A percentile compares a stretch with the other conserved stretches of the same genome.
Conservation (phyloP, 2,797 vertebrate species). For the Pangasius sanitwongsei region DNA sequence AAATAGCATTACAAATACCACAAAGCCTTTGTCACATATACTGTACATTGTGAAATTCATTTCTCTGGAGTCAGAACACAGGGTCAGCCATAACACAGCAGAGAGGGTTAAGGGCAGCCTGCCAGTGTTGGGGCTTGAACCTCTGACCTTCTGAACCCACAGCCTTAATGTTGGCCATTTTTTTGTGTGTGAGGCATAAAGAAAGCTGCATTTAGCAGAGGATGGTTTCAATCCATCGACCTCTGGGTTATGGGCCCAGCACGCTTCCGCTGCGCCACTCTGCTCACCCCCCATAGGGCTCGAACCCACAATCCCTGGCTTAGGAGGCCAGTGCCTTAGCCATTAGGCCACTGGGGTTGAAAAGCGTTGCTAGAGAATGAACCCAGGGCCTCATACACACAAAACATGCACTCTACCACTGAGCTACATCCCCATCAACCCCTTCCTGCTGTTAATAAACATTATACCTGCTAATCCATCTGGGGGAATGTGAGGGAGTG, state of each 20-base stretch:
- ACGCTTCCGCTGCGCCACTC: constrained; percentile 83
- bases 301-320: constrained; percentile 63
- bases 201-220: constrained; percentile 67
- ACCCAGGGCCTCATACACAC: not conserved
- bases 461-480: not conserved
- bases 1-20: not conserved
- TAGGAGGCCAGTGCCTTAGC: constrained; percentile 52
- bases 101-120: not conserved
- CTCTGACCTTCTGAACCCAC: not conserved
- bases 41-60: not conserved
- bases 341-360: not conserved
- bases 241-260: constrained; percentile 83
- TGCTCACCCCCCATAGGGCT: constrained; percentile 59
- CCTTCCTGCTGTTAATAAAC: not conserved
- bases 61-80: not conserved
- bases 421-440: not conserved
- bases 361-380: not conserved
- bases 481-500: not conserved
- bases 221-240: constrained; percentile 81
- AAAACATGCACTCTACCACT: not conserved
- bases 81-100: not conserved
- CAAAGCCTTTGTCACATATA: not conserved
- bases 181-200: not conserved
- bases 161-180: not conserved
- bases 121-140: not conserved